Conservation (phyloP, 64 coral and sea anemone genomes). For the Orbicella faveolata region DNA sequence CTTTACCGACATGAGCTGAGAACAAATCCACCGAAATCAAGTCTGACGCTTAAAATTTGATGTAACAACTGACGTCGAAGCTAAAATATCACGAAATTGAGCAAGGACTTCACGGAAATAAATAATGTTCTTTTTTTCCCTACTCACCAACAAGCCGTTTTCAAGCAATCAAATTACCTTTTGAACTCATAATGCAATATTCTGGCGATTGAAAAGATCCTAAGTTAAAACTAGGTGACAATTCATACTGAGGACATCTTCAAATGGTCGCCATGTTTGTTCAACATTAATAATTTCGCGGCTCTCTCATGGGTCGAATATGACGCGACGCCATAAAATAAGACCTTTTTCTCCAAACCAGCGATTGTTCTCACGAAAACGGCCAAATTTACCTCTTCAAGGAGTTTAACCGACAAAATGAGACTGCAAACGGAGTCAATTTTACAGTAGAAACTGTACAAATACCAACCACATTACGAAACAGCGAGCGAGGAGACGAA, state of each 20-base stretch:
- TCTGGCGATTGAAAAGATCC: background rate
- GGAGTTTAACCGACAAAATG: background rate
- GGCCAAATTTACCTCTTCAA: background rate
- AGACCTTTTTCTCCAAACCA: background rate
- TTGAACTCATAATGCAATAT: background rate
- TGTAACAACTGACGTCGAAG: background rate
- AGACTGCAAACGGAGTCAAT: background rate
- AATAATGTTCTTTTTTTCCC: background rate
- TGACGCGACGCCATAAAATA: conserved; percentile 47
- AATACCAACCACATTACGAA: conserved; percentile 7
- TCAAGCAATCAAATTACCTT: background rate
- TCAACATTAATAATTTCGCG: conserved; percentile 53
- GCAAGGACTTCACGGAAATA: conserved; percentile 23
- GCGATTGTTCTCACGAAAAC: background rate
- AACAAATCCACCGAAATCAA: background rate
- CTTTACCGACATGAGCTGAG: background rate
- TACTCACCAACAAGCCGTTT: background rate
- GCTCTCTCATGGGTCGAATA: conserved; percentile 44
- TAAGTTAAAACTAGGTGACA: background rate
- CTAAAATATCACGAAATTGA: conserved; percentile 18
- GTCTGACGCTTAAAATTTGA: background rate
- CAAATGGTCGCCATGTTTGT: conserved; percentile 42
- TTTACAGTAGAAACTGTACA: background rate
- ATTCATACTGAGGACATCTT: background rate
- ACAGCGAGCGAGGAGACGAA: background rate